phyloP scores from a whole-genome alignment of 2,888 invertebrate species.

The Acronicta psi region DNA sequence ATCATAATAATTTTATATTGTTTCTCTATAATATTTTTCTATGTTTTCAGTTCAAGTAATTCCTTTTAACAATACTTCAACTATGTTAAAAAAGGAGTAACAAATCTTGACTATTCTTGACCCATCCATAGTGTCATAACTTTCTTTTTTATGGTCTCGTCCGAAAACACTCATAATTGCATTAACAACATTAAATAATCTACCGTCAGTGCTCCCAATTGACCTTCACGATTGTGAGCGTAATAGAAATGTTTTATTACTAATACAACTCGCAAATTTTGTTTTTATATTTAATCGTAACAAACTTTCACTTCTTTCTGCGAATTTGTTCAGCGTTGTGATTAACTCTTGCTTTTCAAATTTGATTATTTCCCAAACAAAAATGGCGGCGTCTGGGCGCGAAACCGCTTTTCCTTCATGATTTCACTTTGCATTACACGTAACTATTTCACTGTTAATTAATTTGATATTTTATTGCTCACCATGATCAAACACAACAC shows the following conservation, averaged over 20 bases:
- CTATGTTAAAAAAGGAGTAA: slow-evolving; percentile 24
- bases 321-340: slow-evolving; percentile 70
- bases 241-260: slow-evolving; percentile 62
- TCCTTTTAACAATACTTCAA: too few species aligned
- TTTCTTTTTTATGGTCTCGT: slow-evolving; percentile 49
- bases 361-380: slow-evolving; percentile 63
- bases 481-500: slow-evolving; percentile 66
- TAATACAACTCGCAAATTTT: slow-evolving; percentile 57
- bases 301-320: slow-evolving; percentile 78
- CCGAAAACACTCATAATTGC: slow-evolving; percentile 45
- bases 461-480: slow-evolving; percentile 47
- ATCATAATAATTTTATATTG: too few species aligned
- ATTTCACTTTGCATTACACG: slow-evolving; percentile 70
- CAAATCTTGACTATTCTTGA: slow-evolving; percentile 23
- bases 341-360: slow-evolving; percentile 73
- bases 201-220: slow-evolving; percentile 56
- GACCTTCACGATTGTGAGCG: slow-evolving; percentile 67
- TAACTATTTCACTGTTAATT: slow-evolving; percentile 51
- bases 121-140: slow-evolving; percentile 42
- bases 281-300: slow-evolving; percentile 66
- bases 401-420: slow-evolving; percentile 37
- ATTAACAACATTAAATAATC: slow-evolving; percentile 47
- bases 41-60: too few species aligned
- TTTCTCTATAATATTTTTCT: too few species aligned
- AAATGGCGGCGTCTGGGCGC: slow-evolving; percentile 33